Evolutionary conservation across 2,888 invertebrate species (phyloP), one percentile per base, ranked within the genome.

Genomic region (Panzeria rudis): DNA sequence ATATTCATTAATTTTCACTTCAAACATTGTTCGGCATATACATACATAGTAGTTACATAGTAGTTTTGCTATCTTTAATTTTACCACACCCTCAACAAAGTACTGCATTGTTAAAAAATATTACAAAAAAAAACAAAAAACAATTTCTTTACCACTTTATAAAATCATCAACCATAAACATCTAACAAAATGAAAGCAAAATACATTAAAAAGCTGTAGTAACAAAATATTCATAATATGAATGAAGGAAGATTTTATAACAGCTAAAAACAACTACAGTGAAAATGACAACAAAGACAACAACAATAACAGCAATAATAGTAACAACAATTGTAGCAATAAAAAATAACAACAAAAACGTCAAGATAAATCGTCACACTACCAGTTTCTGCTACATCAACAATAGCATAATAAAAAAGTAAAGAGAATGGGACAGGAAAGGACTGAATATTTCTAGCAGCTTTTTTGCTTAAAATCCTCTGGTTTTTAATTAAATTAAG

Each of bases 401-500:
- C 15, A 59, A 38, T 38, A 69, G 9, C 35, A 35, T 29, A 17
- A 35, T 44, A 9, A 13, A 61, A 32, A 15, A 15, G 0, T 13
- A 15, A 44, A 64, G 7, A 17, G 13, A 17, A 20, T 7, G 25
- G 15, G 13, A 59, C 13, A 29, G n/a, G 35, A 61, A 11, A 54
- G 6, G 11, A 62, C 69, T 47, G 38, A 69, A 23, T 69, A 69
- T 44, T 47, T 76, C 17, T 56, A 71, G 7, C 35, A 20, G 20
- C 25, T 47, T 77, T 54, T 77, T 56, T 47, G 61, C n/a, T 20
- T 41, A 41, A 68, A 61, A 73, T 78, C 56, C 64, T 20, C 56
- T 61, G 35, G 73, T 69, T 81, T 84, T 85, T 85, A 85, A 85
- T 85, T 82, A 82, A 82, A 82, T 85, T 78, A 85, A 82, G 82